phyloP scores from a whole-genome alignment of 2,113 vertebrate genomes.

The Mesoclemmys tuberculata region DNA sequence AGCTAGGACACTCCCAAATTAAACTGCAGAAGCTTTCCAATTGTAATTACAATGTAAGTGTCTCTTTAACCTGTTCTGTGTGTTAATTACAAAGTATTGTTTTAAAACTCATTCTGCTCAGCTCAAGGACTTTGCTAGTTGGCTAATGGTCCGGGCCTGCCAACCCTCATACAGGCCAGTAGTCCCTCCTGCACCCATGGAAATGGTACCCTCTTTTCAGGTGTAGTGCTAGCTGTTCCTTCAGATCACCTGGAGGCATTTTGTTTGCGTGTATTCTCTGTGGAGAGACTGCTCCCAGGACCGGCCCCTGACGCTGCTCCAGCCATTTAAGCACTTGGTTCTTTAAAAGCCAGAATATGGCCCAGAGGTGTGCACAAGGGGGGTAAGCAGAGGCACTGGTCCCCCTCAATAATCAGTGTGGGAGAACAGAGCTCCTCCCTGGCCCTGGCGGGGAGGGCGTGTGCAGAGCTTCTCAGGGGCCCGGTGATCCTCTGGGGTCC shows the following conservation, averaged over 20 bases:
- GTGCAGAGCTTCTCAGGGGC: too few species aligned
- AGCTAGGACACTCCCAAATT: not conserved
- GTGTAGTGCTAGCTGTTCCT: not conserved
- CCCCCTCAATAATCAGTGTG: too few species aligned
- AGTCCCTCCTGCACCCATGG: not conserved
- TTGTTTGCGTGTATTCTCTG: not conserved
- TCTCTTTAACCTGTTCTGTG: too few species aligned
- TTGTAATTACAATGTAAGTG: not conserved
- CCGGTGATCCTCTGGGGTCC: too few species aligned
- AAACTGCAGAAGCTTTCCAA: not conserved
- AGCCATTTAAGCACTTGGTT: too few species aligned
- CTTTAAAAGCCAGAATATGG: too few species aligned
- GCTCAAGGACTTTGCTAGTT: not conserved
- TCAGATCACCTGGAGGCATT: not conserved
- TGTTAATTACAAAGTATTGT: not conserved
- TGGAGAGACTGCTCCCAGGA: not conserved
- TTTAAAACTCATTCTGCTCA: not conserved
- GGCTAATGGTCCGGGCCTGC: not conserved
- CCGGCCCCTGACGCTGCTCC: too few species aligned
- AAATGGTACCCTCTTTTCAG: too few species aligned
- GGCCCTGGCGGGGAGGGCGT: too few species aligned
- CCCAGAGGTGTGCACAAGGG: too few species aligned
- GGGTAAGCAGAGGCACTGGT: too few species aligned
- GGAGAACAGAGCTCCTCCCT: too few species aligned
- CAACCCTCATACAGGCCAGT: not conserved